Percentiles rank a stretch among this genome's conserved stretches.
phyloP scores from a whole-genome alignment of 2,797 vertebrate genomes.

The Leptodactylus fallax region DNA sequence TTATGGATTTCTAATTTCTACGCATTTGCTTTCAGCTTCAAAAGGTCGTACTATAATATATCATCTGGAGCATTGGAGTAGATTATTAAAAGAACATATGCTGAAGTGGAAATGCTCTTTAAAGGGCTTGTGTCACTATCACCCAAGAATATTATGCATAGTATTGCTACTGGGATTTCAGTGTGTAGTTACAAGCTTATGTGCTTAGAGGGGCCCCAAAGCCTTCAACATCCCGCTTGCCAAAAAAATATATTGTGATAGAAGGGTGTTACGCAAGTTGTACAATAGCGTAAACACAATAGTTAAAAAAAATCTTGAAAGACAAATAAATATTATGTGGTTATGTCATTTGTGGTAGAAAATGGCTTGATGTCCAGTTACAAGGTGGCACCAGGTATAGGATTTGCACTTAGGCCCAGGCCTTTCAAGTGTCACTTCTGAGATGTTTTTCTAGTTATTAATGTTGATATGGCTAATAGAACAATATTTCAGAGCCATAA shows the following conservation, averaged over 20 bases:
- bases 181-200: not conserved
- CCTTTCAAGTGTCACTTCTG: not conserved
- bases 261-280: not conserved
- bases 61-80: slow-evolving; percentile 6
- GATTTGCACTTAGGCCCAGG: not conserved
- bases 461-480: not conserved
- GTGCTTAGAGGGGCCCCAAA: not conserved
- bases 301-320: too few relatives aligned
- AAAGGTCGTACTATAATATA: slow-evolving; percentile 10
- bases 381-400: not conserved
- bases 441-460: not conserved
- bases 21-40: not conserved
- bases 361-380: not conserved
- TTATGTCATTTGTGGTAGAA: not conserved
- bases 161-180: not conserved
- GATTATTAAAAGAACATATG: slow-evolving; percentile 35
- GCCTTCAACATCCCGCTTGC: not conserved
- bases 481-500: slow-evolving; percentile 29
- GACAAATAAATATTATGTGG: not conserved
- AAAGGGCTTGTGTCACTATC: not conserved
- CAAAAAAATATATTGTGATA: not conserved
- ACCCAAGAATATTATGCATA: not conserved
- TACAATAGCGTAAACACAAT: too few relatives aligned
- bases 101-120: slow-evolving; percentile 23
- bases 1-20: slow-evolving; percentile 25